Evolutionary conservation across 2,888 invertebrate species (phyloP), one percentile per base, ranked within the genome.

Genomic region (Hypselothyrea guttata): DNA sequence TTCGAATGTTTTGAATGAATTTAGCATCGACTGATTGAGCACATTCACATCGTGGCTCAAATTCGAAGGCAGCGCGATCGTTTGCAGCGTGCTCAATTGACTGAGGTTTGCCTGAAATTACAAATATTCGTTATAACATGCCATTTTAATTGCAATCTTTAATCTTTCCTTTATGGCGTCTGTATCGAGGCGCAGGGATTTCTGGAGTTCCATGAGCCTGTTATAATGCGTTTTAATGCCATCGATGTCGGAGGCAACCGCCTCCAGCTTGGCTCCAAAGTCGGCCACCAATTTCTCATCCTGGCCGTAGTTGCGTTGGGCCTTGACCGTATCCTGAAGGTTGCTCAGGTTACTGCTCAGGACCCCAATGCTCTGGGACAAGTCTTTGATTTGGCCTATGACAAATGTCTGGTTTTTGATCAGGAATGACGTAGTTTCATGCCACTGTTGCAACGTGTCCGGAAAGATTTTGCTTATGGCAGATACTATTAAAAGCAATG

Each of bases 391-490:
- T 73, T 93, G 92, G 44, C 87, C 88, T 71, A 91, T 92, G 47
- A 94, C 91, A 47, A 91, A 90, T 22, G 92, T 93, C 72, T 94
- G 93, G 88, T 94, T 95, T 65, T 92, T 92, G 61, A 93, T 91
- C 37, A 95, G 90, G 73, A 92, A 93, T 84, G 92, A 93, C 7
- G 94, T 93, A 5, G 93, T 91, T 8, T 94, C 93, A 86, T 95
- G 94, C 88, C 94, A 94, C 83, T 93, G 91, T 89, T 95, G 94
- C 46, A 95, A 88, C 1, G 93, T 93, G 86, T 94, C 94, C 46
- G 93, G 93, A 71, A 94, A 92, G 58, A 92, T 92, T 87, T 93
- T 92, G 88, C 92, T 94, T 84, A 93, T 93, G 60, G 93, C 93
- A 89, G 93, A 90, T 84, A 94, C 93, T 93, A 89, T 22, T 7